Evolutionary conservation across 2,797 vertebrate species (phyloP), one percentile per base, ranked within the genome.

Genomic region (Pipistrellus pygmaeus): DNA sequence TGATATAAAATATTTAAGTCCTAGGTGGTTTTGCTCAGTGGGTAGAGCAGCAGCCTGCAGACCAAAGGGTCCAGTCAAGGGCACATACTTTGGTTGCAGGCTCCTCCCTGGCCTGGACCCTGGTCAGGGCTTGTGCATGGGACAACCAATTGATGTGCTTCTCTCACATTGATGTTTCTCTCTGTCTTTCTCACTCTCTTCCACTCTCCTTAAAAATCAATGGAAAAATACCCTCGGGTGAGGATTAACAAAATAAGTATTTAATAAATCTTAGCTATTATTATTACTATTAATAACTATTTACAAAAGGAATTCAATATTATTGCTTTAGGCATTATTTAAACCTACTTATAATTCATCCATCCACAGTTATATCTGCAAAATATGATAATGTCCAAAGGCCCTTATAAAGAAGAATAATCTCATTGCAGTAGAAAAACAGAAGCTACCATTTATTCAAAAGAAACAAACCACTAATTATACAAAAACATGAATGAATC

Each of bases 401-500:
- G 2, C 3, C 17, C 25, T 14, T 55, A 75, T 20, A 81, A 92
- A 92, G 30, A 91, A 94, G 25, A 83, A 48, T 18, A 78, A 81
- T 69, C 48, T 87, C 91, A 51, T 9, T 69, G 81, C 18, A 66
- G 77, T 78, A 72, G 25, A 46, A 81, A 90, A 90, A 91, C 21
- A 93, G 84, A 27, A 57, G 17, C 23, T 95, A 72, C 25, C 23
- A 46, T 62, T 95, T 87, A 85, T 68, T 77, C 62, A 64, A 90
- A 94, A 66, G 69, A 88, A 92, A 88, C 23, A 85, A 94, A 44
- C 48, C 64, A 69, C 32, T 27, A 3, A 72, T 64, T 6, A 48
- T 51, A 85, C 27, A 68, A 73, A 93, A 89, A 15, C 21, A 46
- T 66, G 81, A 90, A 91, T 91, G 88, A 84, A 64, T 84, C 72